These are phyloP conservation scores for Mus musculus DNA, from an alignment of 2,113 vertebrate species.

Conservation along the genomic window GRCm39 chr6:63541001-63541500, in stretches of 20 bases:
- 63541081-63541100: no score
- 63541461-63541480: neutral
- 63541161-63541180: conserved; percentile 73
- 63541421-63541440: neutral
- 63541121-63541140: conserved; percentile 75
- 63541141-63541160: conserved; percentile 69
- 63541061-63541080: no score
- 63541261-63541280: neutral
- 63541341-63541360: neutral
- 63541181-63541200: conserved; percentile 28
- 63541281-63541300: neutral
- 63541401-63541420: no score
- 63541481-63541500: neutral
- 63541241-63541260: neutral
- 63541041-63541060: no score
- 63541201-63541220: neutral
- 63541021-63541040: no score
- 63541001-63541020: no score
- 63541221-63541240: neutral
- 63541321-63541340: neutral
- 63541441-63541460: neutral
- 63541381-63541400: neutral
- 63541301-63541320: neutral
- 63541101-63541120: conserved; percentile 35
- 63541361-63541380: neutral